Evolutionary conservation across 2,113 vertebrate genomes (phyloP).

Genomic region (Chloropsis cyanopogon): DNA sequence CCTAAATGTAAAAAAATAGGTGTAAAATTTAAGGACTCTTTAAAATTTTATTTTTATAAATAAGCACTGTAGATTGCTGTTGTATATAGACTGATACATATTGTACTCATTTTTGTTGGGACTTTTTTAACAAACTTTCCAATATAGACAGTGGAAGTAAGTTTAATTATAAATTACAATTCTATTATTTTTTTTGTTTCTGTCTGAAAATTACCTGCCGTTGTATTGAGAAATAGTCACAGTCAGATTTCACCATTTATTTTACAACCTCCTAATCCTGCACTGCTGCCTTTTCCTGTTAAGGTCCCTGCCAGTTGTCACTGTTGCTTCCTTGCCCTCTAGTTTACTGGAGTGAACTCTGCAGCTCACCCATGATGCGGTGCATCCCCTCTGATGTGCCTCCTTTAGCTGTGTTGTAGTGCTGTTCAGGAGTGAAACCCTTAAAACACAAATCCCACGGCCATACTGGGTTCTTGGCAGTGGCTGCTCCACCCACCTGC

Average conservation of each 20-base stretch:
- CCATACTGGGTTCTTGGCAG: background rate
- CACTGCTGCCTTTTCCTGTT: background rate
- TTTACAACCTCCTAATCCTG: background rate
- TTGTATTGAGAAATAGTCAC: background rate
- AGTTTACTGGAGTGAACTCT: background rate
- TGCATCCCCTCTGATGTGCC: background rate
- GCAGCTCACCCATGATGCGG: background rate
- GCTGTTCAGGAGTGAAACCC: background rate
- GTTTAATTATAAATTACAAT: background rate
- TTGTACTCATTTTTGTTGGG: background rate
- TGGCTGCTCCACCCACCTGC: background rate
- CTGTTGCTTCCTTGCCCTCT: background rate
- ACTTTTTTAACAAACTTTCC: background rate
- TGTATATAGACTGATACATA: background rate
- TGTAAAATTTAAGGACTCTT: background rate
- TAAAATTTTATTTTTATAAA: background rate
- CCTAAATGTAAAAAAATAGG: background rate
- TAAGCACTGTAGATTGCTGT: background rate
- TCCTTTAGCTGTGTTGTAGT: accelerated
- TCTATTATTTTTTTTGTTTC: background rate
- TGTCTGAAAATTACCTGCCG: background rate
- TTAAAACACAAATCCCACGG: background rate
- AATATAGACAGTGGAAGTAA: background rate
- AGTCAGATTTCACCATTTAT: background rate
- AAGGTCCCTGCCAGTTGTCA: background rate